These are phyloP conservation scores for Drosophila prosaltans DNA, from an alignment of 1,140 invertebrate species.

Conservation along the genomic window DNA sequence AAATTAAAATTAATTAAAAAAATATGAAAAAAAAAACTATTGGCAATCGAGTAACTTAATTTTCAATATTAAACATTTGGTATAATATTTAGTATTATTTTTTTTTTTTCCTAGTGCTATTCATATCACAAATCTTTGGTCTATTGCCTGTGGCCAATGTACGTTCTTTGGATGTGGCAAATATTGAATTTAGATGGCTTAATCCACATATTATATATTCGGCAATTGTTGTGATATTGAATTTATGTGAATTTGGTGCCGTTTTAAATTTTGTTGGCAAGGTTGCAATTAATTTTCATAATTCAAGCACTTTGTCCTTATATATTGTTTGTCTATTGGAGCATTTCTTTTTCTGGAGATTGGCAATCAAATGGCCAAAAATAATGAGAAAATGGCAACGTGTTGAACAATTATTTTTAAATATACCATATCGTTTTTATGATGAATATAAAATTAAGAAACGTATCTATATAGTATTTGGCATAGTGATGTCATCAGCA, in stretches of 20 bases:
- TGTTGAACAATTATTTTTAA: slow-evolving; percentile 69
- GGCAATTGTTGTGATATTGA: slow-evolving; percentile 47
- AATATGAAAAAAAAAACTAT: background rate
- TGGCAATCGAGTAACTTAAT: too few species aligned
- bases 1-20: too few species aligned
- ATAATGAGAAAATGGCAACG: slow-evolving; percentile 64
- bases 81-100: background rate
- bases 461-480: slow-evolving; percentile 65
- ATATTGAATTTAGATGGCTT: slow-evolving; percentile 58
- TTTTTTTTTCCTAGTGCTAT: slow-evolving; percentile 54
- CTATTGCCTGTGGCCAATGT: slow-evolving; percentile 69
- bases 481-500: slow-evolving; percentile 59
- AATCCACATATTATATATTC: slow-evolving; percentile 59
- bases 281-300: slow-evolving; percentile 65
- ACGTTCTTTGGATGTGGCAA: slow-evolving; percentile 30
- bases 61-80: too few species aligned
- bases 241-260: slow-evolving; percentile 59
- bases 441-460: slow-evolving; percentile 67
- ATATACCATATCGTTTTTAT: slow-evolving; percentile 70
- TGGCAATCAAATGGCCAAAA: slow-evolving; percentile 67
- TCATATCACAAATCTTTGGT: slow-evolving; percentile 70
- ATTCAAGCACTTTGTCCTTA: slow-evolving; percentile 62
- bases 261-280: slow-evolving; percentile 55
- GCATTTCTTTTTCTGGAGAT: slow-evolving; percentile 73
- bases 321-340: slow-evolving; percentile 73